These are phyloP conservation scores for Coturnix japonica DNA, from an alignment of 2,113 vertebrate species.

Conservation along the genomic window DNA sequence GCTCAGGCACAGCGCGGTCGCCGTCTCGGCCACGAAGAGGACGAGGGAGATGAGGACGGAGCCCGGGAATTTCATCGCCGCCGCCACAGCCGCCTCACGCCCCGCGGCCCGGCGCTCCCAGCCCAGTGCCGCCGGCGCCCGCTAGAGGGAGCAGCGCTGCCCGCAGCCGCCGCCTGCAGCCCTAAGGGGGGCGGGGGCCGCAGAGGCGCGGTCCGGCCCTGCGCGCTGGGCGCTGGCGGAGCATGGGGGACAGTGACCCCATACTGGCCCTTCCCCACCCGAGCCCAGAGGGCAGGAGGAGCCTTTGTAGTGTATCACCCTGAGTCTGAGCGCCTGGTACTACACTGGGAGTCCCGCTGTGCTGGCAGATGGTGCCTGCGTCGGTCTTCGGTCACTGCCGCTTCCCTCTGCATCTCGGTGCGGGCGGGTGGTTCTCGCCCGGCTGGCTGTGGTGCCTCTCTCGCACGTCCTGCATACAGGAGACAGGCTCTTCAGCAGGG, in stretches of 20 bases:
- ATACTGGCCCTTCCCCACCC: too few species aligned
- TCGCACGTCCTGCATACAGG: background rate
- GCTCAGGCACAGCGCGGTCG: conserved; percentile 89
- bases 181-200: background rate
- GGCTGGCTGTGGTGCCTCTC: background rate
- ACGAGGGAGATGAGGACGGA: conserved; percentile 91
- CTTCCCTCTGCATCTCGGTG: background rate
- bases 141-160: background rate
- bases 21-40: conserved; percentile 92
- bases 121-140: background rate
- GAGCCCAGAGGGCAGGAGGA: background rate
- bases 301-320: background rate
- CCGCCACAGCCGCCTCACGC: background rate
- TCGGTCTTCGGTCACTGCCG: fast-evolving
- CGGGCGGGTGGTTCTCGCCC: background rate
- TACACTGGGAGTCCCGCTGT: background rate
- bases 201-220: too few species aligned
- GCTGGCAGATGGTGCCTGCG: background rate
- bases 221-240: background rate
- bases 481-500: too few species aligned
- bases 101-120: background rate
- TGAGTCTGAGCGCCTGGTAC: background rate
- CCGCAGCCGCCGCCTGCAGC: background rate
- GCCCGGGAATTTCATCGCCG: conserved; percentile 90
- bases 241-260: too few species aligned